Base-by-base conservation (phyloP, 2,888 invertebrate genomes). In the Drosophila nigricruria region DNA sequence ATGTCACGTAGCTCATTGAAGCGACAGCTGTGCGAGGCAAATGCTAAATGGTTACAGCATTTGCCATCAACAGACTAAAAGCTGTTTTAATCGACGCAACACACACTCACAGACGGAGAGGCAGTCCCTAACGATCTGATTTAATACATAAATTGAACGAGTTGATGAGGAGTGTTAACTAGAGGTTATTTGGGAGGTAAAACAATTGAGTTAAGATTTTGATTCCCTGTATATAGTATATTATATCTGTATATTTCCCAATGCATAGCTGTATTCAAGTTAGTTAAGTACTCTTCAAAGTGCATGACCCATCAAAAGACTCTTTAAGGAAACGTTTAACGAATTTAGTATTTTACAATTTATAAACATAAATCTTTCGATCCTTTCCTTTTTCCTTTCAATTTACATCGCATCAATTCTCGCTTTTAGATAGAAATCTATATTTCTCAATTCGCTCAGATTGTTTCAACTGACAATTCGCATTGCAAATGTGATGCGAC, bases 1-100 rank as follows among this genome's bases (percentile, higher is more conserved):
- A 77, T 61, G 81, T 79, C 79, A 79, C 81, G 81, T 79, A 73
- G 65, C 79, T 79, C 73, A 78, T 80, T 80, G 77, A 54, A 54
- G 63, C 54, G 81, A 72, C 78, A 78, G 77, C 80, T 80, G 77
- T 40, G 16, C 20, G 34, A 45, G 63, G 58, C 60, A 79, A 77
- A 77, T 79, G 79, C 77, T 67, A 77, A 77, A 75, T 79, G 77
- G 54, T 61, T 43, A 42, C 50, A 54, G 60, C 45, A 54, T 63
- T 74, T 66, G 38, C 79, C 76, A 58, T 74, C 70, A 64, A 67
- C 63, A 45, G 54, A 32, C 45, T 67, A 23, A 70, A 79, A 79
- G 57, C 63, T 27, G 38, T 61, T 63, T 79, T 66, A 77, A 74
- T 79, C 77, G 75, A 36, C 62, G 53, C 25, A 2, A 6, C n/a